Conservation (phyloP, 2,888 invertebrate genomes). For the Cataglyphis rosenhaueri region DNA sequence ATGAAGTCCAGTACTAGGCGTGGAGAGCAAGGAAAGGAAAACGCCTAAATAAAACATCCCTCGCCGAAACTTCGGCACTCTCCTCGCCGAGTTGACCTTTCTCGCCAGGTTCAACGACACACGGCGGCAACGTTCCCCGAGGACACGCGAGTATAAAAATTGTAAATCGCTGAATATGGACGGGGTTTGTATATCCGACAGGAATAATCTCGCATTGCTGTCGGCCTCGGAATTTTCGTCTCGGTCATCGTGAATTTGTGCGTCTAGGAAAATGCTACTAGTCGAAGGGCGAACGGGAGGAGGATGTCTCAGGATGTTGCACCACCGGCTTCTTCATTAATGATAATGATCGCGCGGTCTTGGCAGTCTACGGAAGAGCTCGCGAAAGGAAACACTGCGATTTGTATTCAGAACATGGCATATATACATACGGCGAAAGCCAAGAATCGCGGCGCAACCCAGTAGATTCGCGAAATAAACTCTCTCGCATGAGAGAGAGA, state of each 20-base stretch:
- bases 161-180: conserved; percentile 67
- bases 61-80: conserved; percentile 57
- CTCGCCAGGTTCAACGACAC: conserved; percentile 68
- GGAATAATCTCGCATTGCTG: conserved; percentile 74
- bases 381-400: conserved; percentile 78
- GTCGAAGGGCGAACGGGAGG: neutral
- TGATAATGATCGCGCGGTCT: conserved; percentile 80
- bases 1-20: conserved; percentile 17
- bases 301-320: conserved; percentile 39
- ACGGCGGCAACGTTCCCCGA: conserved; percentile 20
- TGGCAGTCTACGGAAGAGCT: conserved; percentile 70
- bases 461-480: conserved; percentile 79
- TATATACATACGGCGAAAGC: conserved; percentile 62
- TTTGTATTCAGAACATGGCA: conserved; percentile 81
- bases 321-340: conserved; percentile 79
- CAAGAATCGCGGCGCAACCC: conserved; percentile 63
- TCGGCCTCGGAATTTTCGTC: conserved; percentile 68
- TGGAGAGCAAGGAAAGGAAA: conserved; percentile 13
- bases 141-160: conserved; percentile 62
- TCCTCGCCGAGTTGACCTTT: conserved; percentile 52
- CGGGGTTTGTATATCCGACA: conserved; percentile 58
- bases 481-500: conserved; percentile 45
- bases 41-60: conserved; percentile 69
- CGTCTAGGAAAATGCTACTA: conserved; percentile 22
- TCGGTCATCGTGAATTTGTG: conserved; percentile 62